Evolutionary conservation across 1,140 invertebrate genomes (phyloP), one percentile per base, ranked within the genome.

Genomic region (Drosophila paulistorum): DNA sequence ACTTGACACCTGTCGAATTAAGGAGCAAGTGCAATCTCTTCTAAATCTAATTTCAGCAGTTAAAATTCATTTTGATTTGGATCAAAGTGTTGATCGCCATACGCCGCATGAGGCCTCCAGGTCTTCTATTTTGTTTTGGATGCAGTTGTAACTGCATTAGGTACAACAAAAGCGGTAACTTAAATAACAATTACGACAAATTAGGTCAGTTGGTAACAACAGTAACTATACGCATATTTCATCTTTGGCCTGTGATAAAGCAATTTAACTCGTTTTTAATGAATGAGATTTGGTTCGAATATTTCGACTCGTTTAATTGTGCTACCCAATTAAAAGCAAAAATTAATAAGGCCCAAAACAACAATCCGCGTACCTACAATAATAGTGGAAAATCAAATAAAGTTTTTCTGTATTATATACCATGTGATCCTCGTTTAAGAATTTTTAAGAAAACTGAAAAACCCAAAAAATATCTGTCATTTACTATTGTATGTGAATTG

Each of bases 351-450:
- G 81, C 69, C 74, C 78, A 73, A 55, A 89, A 91, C 54, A 90
- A 90, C 64, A 91, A 91, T 85, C 80, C 79, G 7, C 90, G 90
- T 80, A 91, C 86, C 79, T 91, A 91, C 74, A 90, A 91, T 74
- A 91, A 91, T 71, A 85, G 90, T 75, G 87, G 86, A 65, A 91
- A 91, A 77, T 91, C 90, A 70, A 91, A 91, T 76, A 91, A 91
- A 87, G 84, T 91, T 71, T 91, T 91, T 67, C 75, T 91, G 23
- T 81, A 90, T 73, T 91, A 91, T 67, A 91, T 86, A 66, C 90
- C 90, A 55, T 90, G 90, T 71, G 90, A 91, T 83, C 86, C 90
- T 59, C 90, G 90, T 71, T 78, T 91, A 90, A 90, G 90, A 81
- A 89, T 90, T 80, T 79, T 74, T 39, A 73, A 81, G 23, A 90